Conservation (phyloP, 2,888 invertebrate species). For the Vesta saturnalis region DNA sequence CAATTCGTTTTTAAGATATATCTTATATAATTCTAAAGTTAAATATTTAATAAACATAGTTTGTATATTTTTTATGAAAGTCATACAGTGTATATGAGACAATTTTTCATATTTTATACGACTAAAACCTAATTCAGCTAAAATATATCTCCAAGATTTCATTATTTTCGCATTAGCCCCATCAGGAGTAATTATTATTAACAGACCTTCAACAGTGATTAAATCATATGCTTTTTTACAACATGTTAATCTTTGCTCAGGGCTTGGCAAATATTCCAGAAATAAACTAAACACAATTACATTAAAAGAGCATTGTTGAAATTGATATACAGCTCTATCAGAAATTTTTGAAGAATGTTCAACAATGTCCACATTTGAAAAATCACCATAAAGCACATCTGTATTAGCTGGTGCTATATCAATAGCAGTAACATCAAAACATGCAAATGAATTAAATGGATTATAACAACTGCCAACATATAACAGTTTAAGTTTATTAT, state of each 20-base stretch:
- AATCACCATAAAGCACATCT: conserved; percentile 82
- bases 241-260: conserved; percentile 76
- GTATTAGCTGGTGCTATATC: conserved; percentile 79
- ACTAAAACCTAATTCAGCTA: conserved; percentile 81
- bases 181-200: conserved; percentile 88
- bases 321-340: not conserved
- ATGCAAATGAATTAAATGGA: conserved; percentile 75
- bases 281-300: conserved; percentile 87
- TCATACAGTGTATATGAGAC: conserved; percentile 88
- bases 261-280: conserved; percentile 88
- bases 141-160: conserved; percentile 85
- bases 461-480: conserved; percentile 97
- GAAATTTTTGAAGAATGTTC: conserved; percentile 44
- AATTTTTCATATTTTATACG: conserved; percentile 87
- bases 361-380: conserved; percentile 69
- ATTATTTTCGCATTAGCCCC: conserved; percentile 85
- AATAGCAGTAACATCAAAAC: conserved; percentile 77
- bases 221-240: conserved; percentile 82
- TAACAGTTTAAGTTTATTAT: conserved; percentile 65
- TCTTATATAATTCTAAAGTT: no score
- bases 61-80: conserved; percentile 86
- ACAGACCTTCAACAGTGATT: conserved; percentile 78
- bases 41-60: no score
- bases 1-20: no score
- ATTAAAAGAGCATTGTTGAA: conserved; percentile 66